phyloP scores from a whole-genome alignment of 1,140 invertebrate species.

The Grapholita molesta region DNA sequence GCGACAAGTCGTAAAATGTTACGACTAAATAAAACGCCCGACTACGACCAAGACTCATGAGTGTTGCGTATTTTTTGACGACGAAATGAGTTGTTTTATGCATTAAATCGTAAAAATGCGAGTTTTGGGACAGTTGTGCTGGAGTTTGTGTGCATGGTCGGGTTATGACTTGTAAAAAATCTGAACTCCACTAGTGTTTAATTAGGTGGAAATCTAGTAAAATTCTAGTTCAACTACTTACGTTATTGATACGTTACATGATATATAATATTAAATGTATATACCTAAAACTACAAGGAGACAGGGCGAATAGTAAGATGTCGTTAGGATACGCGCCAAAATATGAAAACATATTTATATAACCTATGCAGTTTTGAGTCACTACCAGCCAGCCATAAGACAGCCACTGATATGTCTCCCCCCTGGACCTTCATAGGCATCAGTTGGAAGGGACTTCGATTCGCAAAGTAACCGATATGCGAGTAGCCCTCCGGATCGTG shows the following conservation, averaged over 20 bases:
- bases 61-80: not conserved
- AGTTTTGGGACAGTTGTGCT: not conserved
- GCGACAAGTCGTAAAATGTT: slow-evolving; percentile 14
- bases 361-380: no score
- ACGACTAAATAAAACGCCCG: slow-evolving; percentile 15
- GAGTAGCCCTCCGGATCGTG: no score
- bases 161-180: not conserved
- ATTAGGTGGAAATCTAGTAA: not conserved
- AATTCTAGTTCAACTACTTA: not conserved
- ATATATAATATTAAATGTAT: no score
- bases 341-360: no score
- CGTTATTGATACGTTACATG: not conserved
- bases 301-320: no score
- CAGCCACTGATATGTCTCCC: no score
- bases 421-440: no score
- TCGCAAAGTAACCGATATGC: no score
- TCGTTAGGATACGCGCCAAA: no score
- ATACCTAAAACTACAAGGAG: no score
- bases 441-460: no score
- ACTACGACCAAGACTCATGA: not conserved
- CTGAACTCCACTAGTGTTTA: not conserved
- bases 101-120: not conserved
- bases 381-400: no score
- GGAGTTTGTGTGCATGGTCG: not conserved
- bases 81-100: slow-evolving; percentile 15